phyloP scores from a whole-genome alignment of 2,113 vertebrate species.

The Macaca nemestrina region DNA sequence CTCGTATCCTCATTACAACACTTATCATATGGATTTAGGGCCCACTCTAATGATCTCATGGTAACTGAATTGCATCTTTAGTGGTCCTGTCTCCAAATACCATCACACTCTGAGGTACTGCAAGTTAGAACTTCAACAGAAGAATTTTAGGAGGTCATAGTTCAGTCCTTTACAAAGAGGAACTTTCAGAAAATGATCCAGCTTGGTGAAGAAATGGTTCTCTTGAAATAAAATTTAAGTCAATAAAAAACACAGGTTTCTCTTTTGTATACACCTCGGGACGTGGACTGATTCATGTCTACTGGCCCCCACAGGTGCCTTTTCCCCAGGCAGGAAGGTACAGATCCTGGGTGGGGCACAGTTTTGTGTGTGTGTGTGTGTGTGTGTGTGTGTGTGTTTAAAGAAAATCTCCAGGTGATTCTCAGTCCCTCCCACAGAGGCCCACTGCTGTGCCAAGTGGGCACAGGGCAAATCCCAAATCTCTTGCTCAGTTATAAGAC shows the following conservation, averaged over 20 bases:
- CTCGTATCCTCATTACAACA: background rate
- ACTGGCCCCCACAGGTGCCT: no score
- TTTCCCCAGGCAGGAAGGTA: background rate
- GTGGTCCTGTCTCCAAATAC: background rate
- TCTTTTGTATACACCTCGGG: background rate
- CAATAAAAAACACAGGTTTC: background rate
- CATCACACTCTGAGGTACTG: no score
- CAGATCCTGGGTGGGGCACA: no score
- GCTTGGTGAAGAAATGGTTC: background rate
- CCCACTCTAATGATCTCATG: background rate
- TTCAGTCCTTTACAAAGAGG: background rate
- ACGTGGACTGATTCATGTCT: background rate
- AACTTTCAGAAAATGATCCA: background rate
- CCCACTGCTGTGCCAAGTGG: background rate
- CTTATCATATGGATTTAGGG: background rate
- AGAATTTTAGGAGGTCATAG: background rate
- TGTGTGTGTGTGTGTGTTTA: no score
- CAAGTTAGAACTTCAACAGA: background rate
- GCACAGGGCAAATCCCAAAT: background rate
- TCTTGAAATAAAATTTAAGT: background rate
- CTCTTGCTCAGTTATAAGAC: background rate
- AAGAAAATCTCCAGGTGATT: background rate
- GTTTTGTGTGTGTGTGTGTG: no score
- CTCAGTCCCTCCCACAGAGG: background rate
- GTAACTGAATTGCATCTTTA: background rate